Percentiles rank a stretch among this genome's conserved stretches.
These are phyloP conservation scores for Drosophila lutescens DNA, from an alignment of 2,888 invertebrate species.

Conservation along the genomic window DNA sequence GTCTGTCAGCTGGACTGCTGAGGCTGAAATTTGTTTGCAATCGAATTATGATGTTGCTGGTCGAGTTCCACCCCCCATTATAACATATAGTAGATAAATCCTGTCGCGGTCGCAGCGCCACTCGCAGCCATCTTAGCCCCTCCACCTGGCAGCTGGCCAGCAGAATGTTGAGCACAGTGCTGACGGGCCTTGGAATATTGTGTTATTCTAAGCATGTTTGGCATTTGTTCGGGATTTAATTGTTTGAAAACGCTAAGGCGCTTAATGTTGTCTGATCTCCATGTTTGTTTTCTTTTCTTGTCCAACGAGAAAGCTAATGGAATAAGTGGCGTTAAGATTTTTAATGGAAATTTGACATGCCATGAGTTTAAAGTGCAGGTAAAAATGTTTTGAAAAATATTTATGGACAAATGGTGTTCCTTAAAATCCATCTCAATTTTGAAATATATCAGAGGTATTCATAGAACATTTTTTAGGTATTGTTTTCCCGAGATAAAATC, in stretches of 20 bases:
- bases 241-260: conserved; percentile 34
- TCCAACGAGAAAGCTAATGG: background rate
- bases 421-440: too few species aligned
- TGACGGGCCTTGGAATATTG: conserved; percentile 41
- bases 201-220: conserved; percentile 29
- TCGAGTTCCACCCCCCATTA: background rate
- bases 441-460: background rate
- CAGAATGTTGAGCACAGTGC: conserved; percentile 39
- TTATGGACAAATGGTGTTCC: too few species aligned
- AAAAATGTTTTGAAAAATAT: background rate
- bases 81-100: conserved; percentile 25
- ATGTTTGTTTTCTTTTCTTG: conserved; percentile 4
- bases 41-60: conserved; percentile 66
- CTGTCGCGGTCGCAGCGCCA: conserved; percentile 18
- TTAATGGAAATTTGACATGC: background rate
- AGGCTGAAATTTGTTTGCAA: conserved; percentile 61
- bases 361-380: background rate
- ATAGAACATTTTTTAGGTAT: background rate
- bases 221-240: conserved; percentile 44
- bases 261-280: conserved; percentile 26
- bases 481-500: background rate
- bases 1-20: conserved; percentile 33
- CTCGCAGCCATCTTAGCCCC: conserved; percentile 36
- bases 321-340: conserved; percentile 6
- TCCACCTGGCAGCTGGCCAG: conserved; percentile 36